Percentiles rank a stretch among this genome's conserved stretches.
Evolutionary conservation across 2,888 invertebrate genomes (phyloP).

Genomic region (Germaria angustata): DNA sequence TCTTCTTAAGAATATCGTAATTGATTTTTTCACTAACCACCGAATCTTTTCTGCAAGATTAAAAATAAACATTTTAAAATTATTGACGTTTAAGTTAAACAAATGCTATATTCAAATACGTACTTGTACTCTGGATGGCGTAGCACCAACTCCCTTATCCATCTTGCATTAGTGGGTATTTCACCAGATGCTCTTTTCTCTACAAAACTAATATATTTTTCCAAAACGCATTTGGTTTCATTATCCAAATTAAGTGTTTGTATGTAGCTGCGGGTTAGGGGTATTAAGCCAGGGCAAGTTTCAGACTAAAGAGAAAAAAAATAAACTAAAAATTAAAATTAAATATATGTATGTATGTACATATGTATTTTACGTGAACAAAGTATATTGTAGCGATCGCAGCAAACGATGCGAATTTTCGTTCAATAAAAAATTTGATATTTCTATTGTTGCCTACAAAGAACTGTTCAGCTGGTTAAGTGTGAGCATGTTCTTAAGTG

Average conservation of each 20-base stretch:
- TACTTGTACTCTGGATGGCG: constrained; percentile 94
- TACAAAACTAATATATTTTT: constrained; percentile 96
- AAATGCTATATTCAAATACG: constrained; percentile 70
- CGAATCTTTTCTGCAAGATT: constrained; percentile 87
- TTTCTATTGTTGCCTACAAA: no score
- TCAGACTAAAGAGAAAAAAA: constrained; percentile 81
- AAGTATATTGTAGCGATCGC: no score
- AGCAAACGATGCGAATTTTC: no score
- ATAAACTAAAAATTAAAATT: no score
- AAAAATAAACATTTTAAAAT: constrained; percentile 69
- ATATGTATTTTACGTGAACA: no score
- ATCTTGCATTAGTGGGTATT: constrained; percentile 94
- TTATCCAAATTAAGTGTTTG: constrained; percentile 98
- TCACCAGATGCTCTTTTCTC: constrained; percentile 92
- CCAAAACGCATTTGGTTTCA: constrained; percentile 98
- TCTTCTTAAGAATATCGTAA: constrained; percentile 91
- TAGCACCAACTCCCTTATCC: constrained; percentile 94
- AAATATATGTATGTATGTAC: no score
- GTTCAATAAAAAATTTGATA: no score
- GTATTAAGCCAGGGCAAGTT: constrained; percentile 96
- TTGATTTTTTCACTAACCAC: constrained; percentile 92
- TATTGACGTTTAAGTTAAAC: constrained; percentile 42
- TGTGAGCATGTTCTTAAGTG: no score
- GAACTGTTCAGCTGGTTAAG: no score
- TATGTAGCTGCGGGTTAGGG: constrained; percentile 95